Conservation (phyloP, 2,797 vertebrate genomes). For the Anguilla megastoma region DNA sequence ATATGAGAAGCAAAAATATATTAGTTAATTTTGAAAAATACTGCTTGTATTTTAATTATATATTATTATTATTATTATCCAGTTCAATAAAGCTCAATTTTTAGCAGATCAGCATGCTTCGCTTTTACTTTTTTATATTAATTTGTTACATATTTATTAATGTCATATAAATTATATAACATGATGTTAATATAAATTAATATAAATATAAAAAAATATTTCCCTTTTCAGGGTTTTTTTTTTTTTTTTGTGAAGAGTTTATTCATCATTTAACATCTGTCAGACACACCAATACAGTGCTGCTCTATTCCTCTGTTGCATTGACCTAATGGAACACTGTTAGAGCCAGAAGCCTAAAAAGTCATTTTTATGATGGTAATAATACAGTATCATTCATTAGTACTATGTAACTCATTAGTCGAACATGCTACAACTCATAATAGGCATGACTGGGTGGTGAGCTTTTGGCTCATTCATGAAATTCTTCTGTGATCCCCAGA, state of each 20-base stretch:
- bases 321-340: neutral
- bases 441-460: neutral
- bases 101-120: no score
- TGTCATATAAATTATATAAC: neutral
- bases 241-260: neutral
- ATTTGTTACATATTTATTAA: neutral
- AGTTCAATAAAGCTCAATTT: neutral
- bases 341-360: neutral
- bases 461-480: neutral
- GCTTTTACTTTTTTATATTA: no score
- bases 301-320: neutral
- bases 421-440: neutral
- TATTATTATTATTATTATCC: neutral
- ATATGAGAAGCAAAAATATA: neutral
- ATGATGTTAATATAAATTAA: neutral
- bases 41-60: neutral
- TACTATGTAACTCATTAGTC: neutral
- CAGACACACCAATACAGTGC: neutral
- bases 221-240: neutral
- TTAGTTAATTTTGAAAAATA: neutral
- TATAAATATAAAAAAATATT: no score
- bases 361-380: neutral
- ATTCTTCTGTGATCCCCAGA: neutral
- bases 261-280: neutral
- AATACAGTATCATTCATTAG: neutral